Conservation (phyloP, 1,140 invertebrate species). For the Zaprionus camerounensis region DNA sequence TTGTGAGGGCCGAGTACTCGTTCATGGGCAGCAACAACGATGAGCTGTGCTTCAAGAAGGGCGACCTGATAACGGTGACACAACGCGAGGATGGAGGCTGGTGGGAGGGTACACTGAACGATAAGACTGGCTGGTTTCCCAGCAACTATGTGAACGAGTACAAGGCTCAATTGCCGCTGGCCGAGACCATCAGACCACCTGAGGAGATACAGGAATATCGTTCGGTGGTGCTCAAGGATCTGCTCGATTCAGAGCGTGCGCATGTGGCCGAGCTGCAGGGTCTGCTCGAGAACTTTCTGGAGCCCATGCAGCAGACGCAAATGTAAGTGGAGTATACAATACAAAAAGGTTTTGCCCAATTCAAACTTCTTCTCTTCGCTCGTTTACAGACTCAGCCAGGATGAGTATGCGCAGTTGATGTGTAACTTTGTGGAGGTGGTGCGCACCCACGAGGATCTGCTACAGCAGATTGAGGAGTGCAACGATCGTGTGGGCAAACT, state of each 20-base stretch:
- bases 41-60: conserved; percentile 98
- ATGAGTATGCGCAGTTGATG: conserved; percentile 93
- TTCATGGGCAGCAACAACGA: conserved; percentile 99
- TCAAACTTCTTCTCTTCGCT: not conserved
- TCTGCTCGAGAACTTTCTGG: conserved; percentile 92
- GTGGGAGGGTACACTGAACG: conserved; percentile 98
- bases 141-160: conserved; percentile 98
- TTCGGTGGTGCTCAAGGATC: conserved; percentile 94
- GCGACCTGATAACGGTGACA: conserved; percentile 98
- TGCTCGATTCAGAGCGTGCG: conserved; percentile 95
- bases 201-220: conserved; percentile 91
- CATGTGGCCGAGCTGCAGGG: conserved; percentile 95
- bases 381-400: conserved; percentile 89
- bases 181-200: conserved; percentile 86
- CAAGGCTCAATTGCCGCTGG: conserved; percentile 87
- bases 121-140: conserved; percentile 99
- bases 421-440: conserved; percentile 95
- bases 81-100: conserved; percentile 96
- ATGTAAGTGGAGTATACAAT: conserved; percentile 88
- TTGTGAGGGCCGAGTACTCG: conserved; percentile 95
- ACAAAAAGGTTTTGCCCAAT: not conserved
- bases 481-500: conserved; percentile 96
- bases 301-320: conserved; percentile 92
- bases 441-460: conserved; percentile 91
- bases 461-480: conserved; percentile 91